Conservation (phyloP, 2,113 vertebrate species). For the Phocoena sinus region DNA sequence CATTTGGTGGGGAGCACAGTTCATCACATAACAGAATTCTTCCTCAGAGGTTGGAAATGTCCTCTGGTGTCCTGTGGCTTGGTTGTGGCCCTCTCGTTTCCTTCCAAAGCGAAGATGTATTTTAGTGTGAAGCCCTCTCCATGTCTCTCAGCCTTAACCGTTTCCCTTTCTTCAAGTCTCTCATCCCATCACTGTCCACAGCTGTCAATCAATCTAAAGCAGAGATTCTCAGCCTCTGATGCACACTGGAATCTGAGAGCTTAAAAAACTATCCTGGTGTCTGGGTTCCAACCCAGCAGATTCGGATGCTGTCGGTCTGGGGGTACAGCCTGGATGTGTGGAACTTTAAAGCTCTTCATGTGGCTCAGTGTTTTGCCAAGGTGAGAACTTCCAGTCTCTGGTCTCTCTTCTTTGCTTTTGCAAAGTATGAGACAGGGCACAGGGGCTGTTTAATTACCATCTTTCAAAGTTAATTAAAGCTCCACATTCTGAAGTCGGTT, state of each 20-base stretch:
- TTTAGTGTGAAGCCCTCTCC: neutral
- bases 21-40: neutral
- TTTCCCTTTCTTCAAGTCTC: neutral
- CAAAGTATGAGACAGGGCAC: neutral
- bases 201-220: neutral
- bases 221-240: neutral
- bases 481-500: conserved; percentile 38
- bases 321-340: neutral
- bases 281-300: neutral
- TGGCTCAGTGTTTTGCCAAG: neutral
- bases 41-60: neutral
- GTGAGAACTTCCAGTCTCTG: neutral
- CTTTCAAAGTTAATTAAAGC: conserved; percentile 62
- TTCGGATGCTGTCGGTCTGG: neutral
- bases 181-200: neutral
- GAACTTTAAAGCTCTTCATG: neutral
- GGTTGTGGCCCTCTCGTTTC: neutral
- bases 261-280: neutral
- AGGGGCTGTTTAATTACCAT: conserved; percentile 23
- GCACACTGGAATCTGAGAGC: neutral
- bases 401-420: neutral
- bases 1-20: neutral
- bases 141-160: neutral
- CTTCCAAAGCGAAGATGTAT: neutral
- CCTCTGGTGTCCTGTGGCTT: neutral